Evolutionary conservation across 2,888 invertebrate species (phyloP).

Genomic region (Leistus spinibarbis): DNA sequence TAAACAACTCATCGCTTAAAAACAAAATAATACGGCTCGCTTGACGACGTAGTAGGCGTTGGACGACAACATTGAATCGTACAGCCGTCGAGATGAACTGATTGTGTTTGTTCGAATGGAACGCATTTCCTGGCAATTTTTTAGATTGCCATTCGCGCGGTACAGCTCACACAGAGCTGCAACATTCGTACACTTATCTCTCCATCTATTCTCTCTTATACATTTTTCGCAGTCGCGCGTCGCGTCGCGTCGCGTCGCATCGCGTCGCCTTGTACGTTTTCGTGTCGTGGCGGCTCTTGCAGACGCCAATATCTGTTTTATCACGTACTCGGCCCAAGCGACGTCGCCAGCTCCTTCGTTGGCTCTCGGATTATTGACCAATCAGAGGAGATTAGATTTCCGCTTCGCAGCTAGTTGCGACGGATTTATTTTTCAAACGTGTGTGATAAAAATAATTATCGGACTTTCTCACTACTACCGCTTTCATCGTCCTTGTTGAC

Average conservation of each 20-base stretch:
- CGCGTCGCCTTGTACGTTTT: neutral
- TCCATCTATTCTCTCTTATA: neutral
- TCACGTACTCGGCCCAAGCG: conserved; percentile 17
- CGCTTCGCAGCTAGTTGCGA: conserved; percentile 17
- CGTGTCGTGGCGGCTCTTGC: neutral
- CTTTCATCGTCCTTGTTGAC: no score
- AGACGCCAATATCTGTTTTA: conserved; percentile 32
- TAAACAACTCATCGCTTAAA: neutral
- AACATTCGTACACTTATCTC: neutral
- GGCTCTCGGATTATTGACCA: conserved; percentile 29
- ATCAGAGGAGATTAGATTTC: conserved; percentile 35
- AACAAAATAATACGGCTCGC: neutral
- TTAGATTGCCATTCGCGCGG: conserved; percentile 18
- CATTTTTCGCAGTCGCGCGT: neutral
- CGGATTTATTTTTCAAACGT: conserved; percentile 31
- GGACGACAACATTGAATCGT: neutral
- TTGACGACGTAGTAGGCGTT: neutral
- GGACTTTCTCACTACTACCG: no score
- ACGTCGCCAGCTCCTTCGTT: conserved; percentile 7
- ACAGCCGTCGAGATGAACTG: neutral
- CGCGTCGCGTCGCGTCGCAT: conserved; percentile 2
- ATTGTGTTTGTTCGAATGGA: conserved; percentile 25
- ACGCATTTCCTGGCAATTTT: conserved; percentile 30
- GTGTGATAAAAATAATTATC: conserved; percentile 34
- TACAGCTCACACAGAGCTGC: conserved; percentile 5